These are phyloP conservation scores for Tychaedon coryphoeus DNA, from an alignment of 2,113 vertebrate genomes.

Conservation along the genomic window DNA sequence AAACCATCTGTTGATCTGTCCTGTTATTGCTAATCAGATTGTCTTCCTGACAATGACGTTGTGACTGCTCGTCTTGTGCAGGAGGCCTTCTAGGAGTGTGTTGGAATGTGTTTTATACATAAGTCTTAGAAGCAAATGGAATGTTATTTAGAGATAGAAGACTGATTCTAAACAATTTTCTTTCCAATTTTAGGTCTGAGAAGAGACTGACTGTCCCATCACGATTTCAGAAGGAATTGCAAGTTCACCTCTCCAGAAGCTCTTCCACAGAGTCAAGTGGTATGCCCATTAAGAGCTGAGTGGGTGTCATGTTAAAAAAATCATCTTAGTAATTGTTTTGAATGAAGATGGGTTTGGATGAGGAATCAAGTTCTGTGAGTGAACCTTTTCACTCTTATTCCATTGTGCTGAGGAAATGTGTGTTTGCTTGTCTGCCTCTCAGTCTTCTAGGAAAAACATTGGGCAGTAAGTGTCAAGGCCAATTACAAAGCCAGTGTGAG, in stretches of 20 bases:
- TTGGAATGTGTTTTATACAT: background rate
- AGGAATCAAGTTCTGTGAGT: background rate
- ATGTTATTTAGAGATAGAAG: background rate
- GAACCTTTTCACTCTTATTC: background rate
- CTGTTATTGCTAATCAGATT: background rate
- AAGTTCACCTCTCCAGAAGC: conserved; percentile 62
- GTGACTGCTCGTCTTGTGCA: background rate
- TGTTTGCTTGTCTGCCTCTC: background rate
- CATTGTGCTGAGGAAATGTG: background rate
- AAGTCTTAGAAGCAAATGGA: background rate
- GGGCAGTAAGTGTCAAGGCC: background rate
- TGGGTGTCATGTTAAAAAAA: background rate
- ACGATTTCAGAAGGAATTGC: conserved; percentile 68
- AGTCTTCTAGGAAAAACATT: background rate
- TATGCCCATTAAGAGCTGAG: conserved; percentile 3
- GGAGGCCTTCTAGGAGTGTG: background rate
- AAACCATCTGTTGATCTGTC: background rate
- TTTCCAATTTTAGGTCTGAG: conserved; percentile 61
- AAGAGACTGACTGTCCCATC: conserved; percentile 68
- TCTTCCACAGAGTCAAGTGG: conserved; percentile 64
- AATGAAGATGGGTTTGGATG: background rate
- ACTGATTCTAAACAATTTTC: background rate
- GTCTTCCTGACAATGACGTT: background rate
- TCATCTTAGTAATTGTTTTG: background rate
- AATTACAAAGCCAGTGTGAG: background rate